Conservation (phyloP, 1,140 invertebrate species). For the Eurosta solidaginis region DNA sequence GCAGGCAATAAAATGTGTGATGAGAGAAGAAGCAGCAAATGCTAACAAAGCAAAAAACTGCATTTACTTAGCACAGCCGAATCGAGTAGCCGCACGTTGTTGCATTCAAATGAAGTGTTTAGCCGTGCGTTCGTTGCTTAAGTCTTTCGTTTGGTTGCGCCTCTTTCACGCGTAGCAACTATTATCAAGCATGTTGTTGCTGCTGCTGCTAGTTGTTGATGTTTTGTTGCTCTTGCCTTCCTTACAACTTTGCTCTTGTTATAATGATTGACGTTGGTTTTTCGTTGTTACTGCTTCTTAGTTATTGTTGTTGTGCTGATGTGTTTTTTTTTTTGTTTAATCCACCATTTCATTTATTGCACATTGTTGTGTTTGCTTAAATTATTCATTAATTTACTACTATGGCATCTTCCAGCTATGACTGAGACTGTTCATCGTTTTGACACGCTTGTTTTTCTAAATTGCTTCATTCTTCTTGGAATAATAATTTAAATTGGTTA, state of each 20-base stretch:
- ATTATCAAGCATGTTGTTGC: too few relatives aligned
- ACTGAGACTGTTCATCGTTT: not conserved
- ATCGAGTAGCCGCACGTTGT: not conserved
- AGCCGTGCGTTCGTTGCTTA: conserved; percentile 7
- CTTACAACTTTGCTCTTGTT: not conserved
- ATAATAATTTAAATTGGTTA: not conserved
- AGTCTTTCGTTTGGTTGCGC: conserved; percentile 11
- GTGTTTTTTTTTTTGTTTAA: not conserved
- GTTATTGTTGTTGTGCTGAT: not conserved
- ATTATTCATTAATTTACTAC: conserved; percentile 16
- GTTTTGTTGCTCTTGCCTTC: not conserved
- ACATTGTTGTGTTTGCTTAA: not conserved
- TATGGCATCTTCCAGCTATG: too few relatives aligned
- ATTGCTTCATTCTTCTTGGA: conserved; percentile 2
- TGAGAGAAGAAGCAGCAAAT: not conserved
- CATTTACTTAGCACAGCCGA: not conserved
- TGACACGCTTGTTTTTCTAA: conserved; percentile 2
- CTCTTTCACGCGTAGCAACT: not conserved
- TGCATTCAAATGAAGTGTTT: conserved; percentile 20
- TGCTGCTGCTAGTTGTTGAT: not conserved
- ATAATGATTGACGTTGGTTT: not conserved
- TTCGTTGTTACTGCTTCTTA: not conserved
- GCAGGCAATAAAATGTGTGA: not conserved
- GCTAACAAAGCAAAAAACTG: too few relatives aligned
- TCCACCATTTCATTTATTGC: not conserved